Conservation (phyloP, 2,113 vertebrate genomes). For the Hyaena hyaena region DNA sequence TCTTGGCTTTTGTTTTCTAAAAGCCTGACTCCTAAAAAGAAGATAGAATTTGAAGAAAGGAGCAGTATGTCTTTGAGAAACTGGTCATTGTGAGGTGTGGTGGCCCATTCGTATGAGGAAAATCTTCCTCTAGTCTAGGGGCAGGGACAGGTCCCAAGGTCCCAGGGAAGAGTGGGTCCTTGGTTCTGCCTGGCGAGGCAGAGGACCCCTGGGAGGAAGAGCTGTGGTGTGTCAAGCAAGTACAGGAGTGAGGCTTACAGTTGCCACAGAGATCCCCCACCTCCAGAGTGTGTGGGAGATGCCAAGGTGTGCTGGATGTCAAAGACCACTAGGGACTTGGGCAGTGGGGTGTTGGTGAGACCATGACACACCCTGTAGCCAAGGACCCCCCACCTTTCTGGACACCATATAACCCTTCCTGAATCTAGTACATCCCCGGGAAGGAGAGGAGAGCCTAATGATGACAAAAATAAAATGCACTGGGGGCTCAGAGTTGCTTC, state of each 20-base stretch:
- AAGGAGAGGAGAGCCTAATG: background rate
- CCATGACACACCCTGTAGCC: background rate
- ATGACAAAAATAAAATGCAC: background rate
- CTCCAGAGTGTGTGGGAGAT: background rate
- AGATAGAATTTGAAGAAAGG: background rate
- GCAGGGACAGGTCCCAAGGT: background rate
- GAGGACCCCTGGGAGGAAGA: background rate
- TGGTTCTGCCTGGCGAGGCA: background rate
- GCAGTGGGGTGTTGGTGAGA: rapidly evolving
- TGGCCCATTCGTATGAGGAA: background rate
- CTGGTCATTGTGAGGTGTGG: background rate
- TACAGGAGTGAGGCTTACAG: background rate
- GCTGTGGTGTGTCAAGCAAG: rapidly evolving
- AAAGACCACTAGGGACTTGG: background rate
- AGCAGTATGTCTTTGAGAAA: background rate
- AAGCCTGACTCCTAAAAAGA: background rate
- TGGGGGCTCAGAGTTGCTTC: background rate
- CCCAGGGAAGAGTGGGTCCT: background rate
- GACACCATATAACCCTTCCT: background rate
- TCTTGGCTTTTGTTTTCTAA: background rate
- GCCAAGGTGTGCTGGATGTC: too few relatives aligned
- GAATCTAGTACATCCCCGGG: too few relatives aligned
- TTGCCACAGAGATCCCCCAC: background rate
- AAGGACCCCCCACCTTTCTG: background rate
- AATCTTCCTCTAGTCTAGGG: background rate